Evolutionary conservation across 2,113 vertebrate species (phyloP).

Genomic region (Recurvirostra avosetta): DNA sequence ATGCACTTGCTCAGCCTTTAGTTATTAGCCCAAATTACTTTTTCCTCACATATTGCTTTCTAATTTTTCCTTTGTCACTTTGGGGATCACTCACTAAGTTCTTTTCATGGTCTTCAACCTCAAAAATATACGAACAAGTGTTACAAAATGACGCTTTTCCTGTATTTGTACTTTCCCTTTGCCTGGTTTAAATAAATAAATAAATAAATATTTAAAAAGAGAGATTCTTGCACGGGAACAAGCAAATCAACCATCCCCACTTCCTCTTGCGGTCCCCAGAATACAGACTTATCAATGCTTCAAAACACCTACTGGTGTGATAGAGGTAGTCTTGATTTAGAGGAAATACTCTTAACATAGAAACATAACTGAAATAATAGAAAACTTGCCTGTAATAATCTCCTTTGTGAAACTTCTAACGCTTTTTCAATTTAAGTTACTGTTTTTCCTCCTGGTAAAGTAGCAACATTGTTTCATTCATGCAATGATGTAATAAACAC

Average conservation of each 20-base stretch:
- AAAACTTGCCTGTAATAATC: background rate
- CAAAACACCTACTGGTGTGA: background rate
- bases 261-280: background rate
- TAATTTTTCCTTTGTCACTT: constrained; percentile 17
- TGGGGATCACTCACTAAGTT: background rate
- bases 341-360: background rate
- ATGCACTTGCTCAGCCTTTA: background rate
- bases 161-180: background rate
- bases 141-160: background rate
- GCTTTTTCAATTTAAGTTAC: background rate
- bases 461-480: background rate
- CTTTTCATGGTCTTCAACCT: constrained; percentile 10
- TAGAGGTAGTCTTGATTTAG: background rate
- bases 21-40: background rate
- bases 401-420: background rate
- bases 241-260: background rate
- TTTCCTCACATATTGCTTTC: background rate
- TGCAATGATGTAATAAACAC: background rate
- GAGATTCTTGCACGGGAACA: background rate
- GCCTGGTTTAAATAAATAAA: background rate
- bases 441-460: background rate
- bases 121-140: constrained; percentile 22
- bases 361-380: background rate
- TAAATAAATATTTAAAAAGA: background rate
- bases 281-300: background rate